A percentile compares a stretch with the other conserved stretches of the same genome.
Evolutionary conservation across 1,140 invertebrate genomes (phyloP).

Genomic region (Ostrea edulis): DNA sequence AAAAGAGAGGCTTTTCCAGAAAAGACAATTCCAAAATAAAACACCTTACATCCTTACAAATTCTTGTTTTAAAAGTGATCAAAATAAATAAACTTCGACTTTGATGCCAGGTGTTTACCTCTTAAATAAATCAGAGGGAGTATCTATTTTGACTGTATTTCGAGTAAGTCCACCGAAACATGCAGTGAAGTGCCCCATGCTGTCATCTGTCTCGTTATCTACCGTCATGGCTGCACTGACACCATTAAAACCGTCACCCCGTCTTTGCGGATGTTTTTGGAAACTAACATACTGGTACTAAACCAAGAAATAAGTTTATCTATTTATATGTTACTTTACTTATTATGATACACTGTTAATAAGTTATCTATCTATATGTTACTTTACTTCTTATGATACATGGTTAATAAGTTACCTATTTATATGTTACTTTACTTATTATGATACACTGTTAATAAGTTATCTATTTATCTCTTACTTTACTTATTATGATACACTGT

Average conservation of each 20-base stretch:
- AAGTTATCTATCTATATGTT: too few species aligned
- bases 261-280: constrained; percentile 43
- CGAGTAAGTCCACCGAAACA: constrained; percentile 12
- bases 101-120: neutral
- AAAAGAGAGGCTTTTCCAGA: neutral
- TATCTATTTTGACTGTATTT: neutral
- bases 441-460: too few species aligned
- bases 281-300: neutral
- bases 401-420: too few species aligned
- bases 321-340: too few species aligned
- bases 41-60: neutral
- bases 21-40: neutral
- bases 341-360: too few species aligned
- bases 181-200: neutral
- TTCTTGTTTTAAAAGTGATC: neutral
- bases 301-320: neutral
- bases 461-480: too few species aligned
- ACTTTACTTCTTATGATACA: too few species aligned
- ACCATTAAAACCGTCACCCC: constrained; percentile 27
- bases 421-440: too few species aligned
- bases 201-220: neutral
- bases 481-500: too few species aligned
- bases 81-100: too few species aligned
- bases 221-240: constrained; percentile 27
- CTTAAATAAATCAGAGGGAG: neutral